phyloP scores from a whole-genome alignment of 2,797 vertebrate genomes.

The Podarcis lilfordi region DNA sequence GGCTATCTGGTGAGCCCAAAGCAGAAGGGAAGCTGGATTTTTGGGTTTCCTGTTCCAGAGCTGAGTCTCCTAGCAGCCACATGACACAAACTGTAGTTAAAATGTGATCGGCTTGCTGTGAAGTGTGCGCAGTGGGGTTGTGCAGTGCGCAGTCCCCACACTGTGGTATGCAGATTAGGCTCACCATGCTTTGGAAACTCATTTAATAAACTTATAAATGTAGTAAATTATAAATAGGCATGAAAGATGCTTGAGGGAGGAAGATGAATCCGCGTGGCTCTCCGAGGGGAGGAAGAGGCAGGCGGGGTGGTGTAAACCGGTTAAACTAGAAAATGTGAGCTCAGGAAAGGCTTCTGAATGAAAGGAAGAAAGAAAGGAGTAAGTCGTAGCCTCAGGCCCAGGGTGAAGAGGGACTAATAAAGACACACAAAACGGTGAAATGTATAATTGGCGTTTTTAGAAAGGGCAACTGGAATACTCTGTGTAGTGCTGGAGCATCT shows the following conservation, averaged over 20 bases:
- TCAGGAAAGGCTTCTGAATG: not conserved
- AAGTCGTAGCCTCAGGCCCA: not conserved
- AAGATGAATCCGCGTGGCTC: not conserved
- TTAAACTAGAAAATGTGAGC: not conserved
- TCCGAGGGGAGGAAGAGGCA: not conserved
- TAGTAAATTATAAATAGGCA: conserved; percentile 24
- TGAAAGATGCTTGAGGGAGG: conserved; percentile 6
- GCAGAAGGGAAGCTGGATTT: not conserved
- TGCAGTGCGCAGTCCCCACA: not conserved
- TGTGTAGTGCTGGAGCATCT: not conserved
- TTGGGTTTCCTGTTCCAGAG: not conserved
- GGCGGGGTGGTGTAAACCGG: not conserved
- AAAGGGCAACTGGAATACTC: not conserved
- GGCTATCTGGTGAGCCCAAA: not conserved
- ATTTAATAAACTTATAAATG: conserved; percentile 25
- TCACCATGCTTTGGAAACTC: not conserved
- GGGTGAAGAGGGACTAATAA: not conserved
- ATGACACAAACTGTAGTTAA: not conserved
- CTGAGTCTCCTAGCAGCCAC: not conserved
- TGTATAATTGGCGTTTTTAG: not conserved
- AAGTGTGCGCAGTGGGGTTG: not conserved
- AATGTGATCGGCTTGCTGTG: not conserved
- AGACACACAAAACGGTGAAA: not conserved
- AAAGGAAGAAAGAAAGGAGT: too few species aligned
- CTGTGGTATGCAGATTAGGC: not conserved